Base-by-base conservation (phyloP, 2,797 vertebrate genomes). In the Scolopax rusticola region DNA sequence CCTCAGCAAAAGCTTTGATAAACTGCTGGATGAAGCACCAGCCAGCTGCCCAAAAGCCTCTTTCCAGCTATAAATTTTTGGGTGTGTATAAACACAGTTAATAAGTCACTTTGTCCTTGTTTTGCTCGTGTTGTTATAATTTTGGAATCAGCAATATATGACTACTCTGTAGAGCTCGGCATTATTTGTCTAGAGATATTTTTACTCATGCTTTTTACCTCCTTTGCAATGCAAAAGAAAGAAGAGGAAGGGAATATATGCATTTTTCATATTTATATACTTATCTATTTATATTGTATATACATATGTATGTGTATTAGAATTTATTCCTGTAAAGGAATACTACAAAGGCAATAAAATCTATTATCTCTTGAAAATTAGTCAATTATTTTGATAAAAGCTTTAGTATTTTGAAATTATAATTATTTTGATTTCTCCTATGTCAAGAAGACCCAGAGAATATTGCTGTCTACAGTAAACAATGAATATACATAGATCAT, bases 191-290 rank as follows among this genome's bases (percentile, higher is more conserved):
- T 50, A 36, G 43, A 83, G 56, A 33, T 75, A 36, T 61, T 85
- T 89, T 73, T 33, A 6, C 28, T 50, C 75, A 2, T 53, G 7
- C 4, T 77, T 85, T 47, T 17, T 40, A 51, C 40, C 47, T 91
- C 32, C 28, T 87, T 85, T 93, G 74, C 89, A 94, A 85, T 68
- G 84, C 15, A 33, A 90, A 87, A 91, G 74, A 56, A 84, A 79
- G 76, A 84, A 88, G 70, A 88, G 54, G 88, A 84, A 74, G 9
- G 41, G 74, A 84, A 59, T 56, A 59, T 11, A 43, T 67, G 60
- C 25, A 38, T 77, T 82, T 92, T 92, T 83, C 40, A 20, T 73
- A 51, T 75, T 87, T 90, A 61, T 68, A 23, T 32, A 12, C n/a
- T 11, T 83, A 61, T n/a, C n/a, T 93, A 83, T 81, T 95, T 75